Evolutionary conservation across 2,888 invertebrate species (phyloP), one percentile per base, ranked within the genome.

Genomic region (Cerceris rybyensis): DNA sequence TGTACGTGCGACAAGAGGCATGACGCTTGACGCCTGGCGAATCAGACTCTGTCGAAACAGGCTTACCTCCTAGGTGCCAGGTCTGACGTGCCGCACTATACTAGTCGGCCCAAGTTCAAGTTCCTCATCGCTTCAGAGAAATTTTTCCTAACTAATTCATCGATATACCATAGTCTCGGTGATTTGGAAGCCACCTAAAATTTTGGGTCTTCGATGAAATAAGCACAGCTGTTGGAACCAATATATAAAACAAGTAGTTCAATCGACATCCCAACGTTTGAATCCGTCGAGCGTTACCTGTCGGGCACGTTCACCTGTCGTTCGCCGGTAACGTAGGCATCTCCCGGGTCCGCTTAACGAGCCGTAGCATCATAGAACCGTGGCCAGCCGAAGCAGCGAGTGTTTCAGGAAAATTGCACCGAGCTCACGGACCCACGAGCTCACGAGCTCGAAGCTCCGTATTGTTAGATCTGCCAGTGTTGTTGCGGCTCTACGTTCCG

Each of bases 391-490:
- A 59, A 63, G 43, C 59, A 66, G 61, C 42, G n/a, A 71, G 50
- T 6, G 49, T 75, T 61, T 61, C 63, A 63, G 49, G 72, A 76
- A 84, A 81, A 81, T 73, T 43, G 63, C 39, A 58, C 54, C 60
- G 55, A 77, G 41, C 57, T 54, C 9, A 46, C n/a, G 61, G n/a
- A n/a, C n/a, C n/a, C n/a, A n/a, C 60, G 55, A 77, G 41, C 57
- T 54, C 9, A 46, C n/a, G 61, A 28, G 6, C 8, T 42, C 46
- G n/a, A 17, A 43, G 17, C 28, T 68, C 13, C 67, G 43, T 59
- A 82, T 84, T 78, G 80, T 81, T 74, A 52, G 59, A 14, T 64
- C 54, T 17, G 65, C 72, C 61, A 71, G 66, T 65, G 58, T 59
- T 72, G 65, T 70, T 76, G 59, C 46, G 71, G 55, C 59, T 55